Evolutionary conservation across 2,113 vertebrate species (phyloP).

Genomic region (Dunckerocampus dactyliophorus): DNA sequence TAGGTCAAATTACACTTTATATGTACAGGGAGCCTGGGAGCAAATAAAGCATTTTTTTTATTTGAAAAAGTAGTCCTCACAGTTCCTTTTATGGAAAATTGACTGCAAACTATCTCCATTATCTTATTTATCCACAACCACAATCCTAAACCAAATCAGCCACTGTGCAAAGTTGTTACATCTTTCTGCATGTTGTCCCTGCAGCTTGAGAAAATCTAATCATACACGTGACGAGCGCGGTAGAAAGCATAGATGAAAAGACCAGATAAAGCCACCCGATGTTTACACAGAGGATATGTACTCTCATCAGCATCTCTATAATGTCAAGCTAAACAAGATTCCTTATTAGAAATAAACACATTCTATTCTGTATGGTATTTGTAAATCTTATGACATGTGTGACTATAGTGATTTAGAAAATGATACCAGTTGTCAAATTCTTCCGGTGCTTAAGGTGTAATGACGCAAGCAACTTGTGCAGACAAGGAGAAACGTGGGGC

Average conservation of each 20-base stretch:
- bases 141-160: constrained; percentile 35
- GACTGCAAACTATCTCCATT: no score
- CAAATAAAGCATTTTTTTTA: no score
- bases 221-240: constrained; percentile 48
- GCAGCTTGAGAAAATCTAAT: constrained; percentile 52
- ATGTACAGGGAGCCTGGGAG: no score
- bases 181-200: no score
- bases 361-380: background rate
- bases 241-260: constrained; percentile 35
- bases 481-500: background rate
- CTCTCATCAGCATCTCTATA: constrained; percentile 38
- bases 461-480: background rate
- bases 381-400: background rate
- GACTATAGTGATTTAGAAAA: background rate
- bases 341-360: background rate
- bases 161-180: constrained; percentile 1
- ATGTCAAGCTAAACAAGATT: constrained; percentile 25
- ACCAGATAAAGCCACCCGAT: constrained; percentile 45
- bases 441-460: background rate
- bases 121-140: constrained; percentile 2
- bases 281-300: constrained; percentile 10
- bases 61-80: no score
- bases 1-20: no score
- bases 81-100: no score
- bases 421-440: background rate